Evolutionary conservation across 2,113 vertebrate genomes (phyloP).

Genomic region (Abramis brama): DNA sequence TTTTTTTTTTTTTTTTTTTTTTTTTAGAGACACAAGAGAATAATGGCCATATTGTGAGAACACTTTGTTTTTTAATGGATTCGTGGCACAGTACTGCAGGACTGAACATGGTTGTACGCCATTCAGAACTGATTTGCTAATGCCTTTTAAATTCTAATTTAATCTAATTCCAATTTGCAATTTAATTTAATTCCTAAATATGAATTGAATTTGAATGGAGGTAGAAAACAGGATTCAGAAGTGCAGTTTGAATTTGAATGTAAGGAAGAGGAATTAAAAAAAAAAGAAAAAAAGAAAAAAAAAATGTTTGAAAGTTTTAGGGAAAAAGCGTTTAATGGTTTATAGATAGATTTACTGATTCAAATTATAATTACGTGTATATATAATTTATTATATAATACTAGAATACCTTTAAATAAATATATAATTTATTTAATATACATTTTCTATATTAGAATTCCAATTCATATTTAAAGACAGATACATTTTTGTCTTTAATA

Average conservation of each 20-base stretch:
- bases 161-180: background rate
- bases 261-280: background rate
- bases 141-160: background rate
- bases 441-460: too few relatives aligned
- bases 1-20: accelerated
- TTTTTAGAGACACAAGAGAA: background rate
- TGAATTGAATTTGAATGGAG: background rate
- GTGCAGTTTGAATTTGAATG: background rate
- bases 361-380: too few relatives aligned
- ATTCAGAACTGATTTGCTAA: background rate
- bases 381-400: too few relatives aligned
- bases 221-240: background rate
- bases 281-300: background rate
- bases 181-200: background rate
- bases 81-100: background rate
- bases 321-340: background rate
- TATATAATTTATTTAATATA: too few relatives aligned
- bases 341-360: background rate
- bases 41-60: background rate
- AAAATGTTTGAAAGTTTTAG: background rate
- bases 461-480: too few relatives aligned
- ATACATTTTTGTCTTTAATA: too few relatives aligned
- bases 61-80: background rate
- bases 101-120: background rate
- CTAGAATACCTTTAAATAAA: too few relatives aligned